Conservation (phyloP, 2,888 invertebrate species). For the Drosophila borborema region DNA sequence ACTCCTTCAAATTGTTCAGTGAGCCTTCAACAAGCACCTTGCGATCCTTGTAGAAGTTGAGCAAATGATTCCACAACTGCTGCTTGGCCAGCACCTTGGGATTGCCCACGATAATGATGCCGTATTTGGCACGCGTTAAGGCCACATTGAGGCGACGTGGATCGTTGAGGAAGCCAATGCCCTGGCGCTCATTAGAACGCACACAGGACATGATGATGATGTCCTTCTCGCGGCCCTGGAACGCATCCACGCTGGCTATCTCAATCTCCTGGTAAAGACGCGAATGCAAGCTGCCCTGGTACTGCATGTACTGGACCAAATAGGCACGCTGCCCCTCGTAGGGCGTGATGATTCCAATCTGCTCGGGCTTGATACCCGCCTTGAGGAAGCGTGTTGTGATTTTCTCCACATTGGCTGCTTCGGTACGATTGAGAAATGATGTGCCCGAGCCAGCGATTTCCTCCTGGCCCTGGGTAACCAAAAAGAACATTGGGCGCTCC, state of each 20-base stretch:
- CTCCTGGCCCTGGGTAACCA: constrained; percentile 98
- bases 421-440: constrained; percentile 98
- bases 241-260: constrained; percentile 99
- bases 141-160: constrained; percentile 99
- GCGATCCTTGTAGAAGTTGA: constrained; percentile 99
- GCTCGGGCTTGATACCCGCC: constrained; percentile 98
- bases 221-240: constrained; percentile 99
- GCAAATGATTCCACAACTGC: constrained; percentile 98
- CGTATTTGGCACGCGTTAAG: constrained; percentile 98
- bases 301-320: constrained; percentile 99
- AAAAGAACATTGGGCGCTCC: constrained; percentile 99
- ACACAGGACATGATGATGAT: constrained; percentile 99
- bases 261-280: constrained; percentile 99
- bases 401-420: constrained; percentile 99
- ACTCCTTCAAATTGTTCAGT: constrained; percentile 97
- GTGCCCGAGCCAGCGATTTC: constrained; percentile 99
- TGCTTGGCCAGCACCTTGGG: constrained; percentile 99
- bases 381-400: constrained; percentile 97
- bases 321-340: constrained; percentile 99
- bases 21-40: constrained; percentile 98
- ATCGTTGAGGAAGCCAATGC: constrained; percentile 98
- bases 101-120: constrained; percentile 99
- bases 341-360: constrained; percentile 99
- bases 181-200: constrained; percentile 98
- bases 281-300: constrained; percentile 97